These are phyloP conservation scores for Mimas tiliae DNA, from an alignment of 2,888 invertebrate species.

Conservation along the genomic window DNA sequence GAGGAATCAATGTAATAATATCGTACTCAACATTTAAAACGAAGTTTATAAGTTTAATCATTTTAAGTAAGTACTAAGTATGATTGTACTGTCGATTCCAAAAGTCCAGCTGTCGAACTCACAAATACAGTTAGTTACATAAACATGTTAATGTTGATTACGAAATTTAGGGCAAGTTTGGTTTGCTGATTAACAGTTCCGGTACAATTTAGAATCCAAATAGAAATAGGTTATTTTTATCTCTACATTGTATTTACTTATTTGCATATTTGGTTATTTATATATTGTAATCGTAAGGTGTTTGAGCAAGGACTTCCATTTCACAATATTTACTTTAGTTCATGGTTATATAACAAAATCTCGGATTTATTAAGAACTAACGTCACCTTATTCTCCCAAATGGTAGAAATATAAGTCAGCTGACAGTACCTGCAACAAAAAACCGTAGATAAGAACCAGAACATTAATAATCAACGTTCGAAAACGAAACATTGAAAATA, in stretches of 20 bases:
- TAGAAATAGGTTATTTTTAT: not conserved
- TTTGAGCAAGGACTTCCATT: no score
- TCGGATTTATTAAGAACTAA: not conserved
- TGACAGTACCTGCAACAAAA: not conserved
- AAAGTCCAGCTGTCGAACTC: not conserved
- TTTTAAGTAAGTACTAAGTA: no score
- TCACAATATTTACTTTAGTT: no score
- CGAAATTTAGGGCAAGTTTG: not conserved
- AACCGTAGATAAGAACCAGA: not conserved
- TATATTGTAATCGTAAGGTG: no score
- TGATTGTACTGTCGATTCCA: not conserved
- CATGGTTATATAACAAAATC: not conserved
- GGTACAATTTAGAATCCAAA: not conserved
- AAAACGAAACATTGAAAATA: no score
- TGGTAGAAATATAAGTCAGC: not conserved
- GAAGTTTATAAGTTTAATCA: no score
- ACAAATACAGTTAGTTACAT: not conserved
- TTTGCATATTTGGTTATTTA: not conserved
- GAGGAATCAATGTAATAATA: no score
- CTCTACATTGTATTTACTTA: not conserved
- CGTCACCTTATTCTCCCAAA: not conserved
- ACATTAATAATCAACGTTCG: no score
- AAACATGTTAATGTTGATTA: not conserved
- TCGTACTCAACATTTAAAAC: no score
- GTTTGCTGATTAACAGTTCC: conserved; percentile 7